Percentiles rank a stretch among this genome's conserved stretches.
These are phyloP conservation scores for Trimorus sp. DNA, from an alignment of 2,888 invertebrate genomes.

Conservation along the genomic window DNA sequence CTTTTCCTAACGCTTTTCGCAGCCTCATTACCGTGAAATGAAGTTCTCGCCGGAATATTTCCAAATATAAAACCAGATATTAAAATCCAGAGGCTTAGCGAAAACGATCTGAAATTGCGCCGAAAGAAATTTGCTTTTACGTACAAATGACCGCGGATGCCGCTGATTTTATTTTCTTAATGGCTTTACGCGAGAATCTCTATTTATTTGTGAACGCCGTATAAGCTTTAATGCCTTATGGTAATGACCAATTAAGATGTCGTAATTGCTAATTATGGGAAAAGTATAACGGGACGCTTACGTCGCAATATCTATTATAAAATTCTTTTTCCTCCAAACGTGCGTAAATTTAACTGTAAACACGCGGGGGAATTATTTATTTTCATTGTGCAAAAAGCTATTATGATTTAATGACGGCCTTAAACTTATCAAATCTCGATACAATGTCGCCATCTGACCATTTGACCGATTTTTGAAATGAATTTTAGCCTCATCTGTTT, in stretches of 20 bases:
- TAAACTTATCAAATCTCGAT: conserved; percentile 31
- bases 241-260: conserved; percentile 67
- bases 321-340: conserved; percentile 45
- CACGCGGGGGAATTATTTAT: conserved; percentile 48
- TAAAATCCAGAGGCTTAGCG: conserved; percentile 53
- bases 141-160: conserved; percentile 48
- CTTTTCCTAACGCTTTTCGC: not conserved
- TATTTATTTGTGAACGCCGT: conserved; percentile 65
- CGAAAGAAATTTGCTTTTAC: conserved; percentile 61
- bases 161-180: conserved; percentile 64
- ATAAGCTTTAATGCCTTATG: conserved; percentile 64
- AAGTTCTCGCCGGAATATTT: conserved; percentile 37
- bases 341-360: conserved; percentile 59
- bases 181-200: conserved; percentile 61
- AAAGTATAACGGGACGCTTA: conserved; percentile 67
- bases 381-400: conserved; percentile 47
- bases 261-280: conserved; percentile 68
- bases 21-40: conserved; percentile 36
- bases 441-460: not conserved
- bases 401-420: conserved; percentile 30
- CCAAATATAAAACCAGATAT: conserved; percentile 47
- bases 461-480: not conserved
- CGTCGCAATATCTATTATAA: conserved; percentile 57
- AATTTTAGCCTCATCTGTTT: too few species aligned
- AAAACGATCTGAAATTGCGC: conserved; percentile 56